phyloP scores from a whole-genome alignment of 2,797 vertebrate species.

The Alca torda region DNA sequence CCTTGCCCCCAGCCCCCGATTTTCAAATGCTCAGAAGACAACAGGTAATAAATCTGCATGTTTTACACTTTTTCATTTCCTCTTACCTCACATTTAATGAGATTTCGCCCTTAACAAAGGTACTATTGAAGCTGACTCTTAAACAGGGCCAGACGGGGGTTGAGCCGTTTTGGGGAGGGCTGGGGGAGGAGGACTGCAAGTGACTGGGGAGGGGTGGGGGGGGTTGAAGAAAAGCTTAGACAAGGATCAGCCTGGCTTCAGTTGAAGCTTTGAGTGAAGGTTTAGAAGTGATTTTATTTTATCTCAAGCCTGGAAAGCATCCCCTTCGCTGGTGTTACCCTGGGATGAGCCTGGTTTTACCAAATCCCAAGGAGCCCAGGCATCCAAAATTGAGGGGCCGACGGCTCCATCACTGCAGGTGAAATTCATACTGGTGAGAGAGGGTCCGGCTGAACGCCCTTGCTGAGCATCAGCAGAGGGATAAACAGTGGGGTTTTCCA shows the following conservation, averaged over 20 bases:
- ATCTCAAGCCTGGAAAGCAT: background rate
- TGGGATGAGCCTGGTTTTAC: background rate
- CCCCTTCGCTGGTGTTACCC: background rate
- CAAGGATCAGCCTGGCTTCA: background rate
- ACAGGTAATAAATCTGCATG: constrained; percentile 62
- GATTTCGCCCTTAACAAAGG: constrained; percentile 55
- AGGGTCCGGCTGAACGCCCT: background rate
- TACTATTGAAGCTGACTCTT: constrained; percentile 57
- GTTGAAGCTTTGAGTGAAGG: background rate
- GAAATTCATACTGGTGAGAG: background rate
- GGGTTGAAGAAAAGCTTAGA: background rate
- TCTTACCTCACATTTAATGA: constrained; percentile 54
- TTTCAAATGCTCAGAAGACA: constrained; percentile 45
- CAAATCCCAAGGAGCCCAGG: background rate
- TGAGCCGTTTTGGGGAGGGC: background rate
- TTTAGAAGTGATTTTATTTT: background rate
- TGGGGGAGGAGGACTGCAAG: background rate
- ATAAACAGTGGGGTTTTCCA: background rate
- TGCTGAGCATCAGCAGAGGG: background rate
- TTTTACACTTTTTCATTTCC: constrained; percentile 65
- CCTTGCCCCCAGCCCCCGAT: background rate
- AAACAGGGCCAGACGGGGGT: constrained; percentile 22
- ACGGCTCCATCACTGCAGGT: background rate
- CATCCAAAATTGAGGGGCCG: background rate
- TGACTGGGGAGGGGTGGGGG: background rate